Percentiles rank a stretch among this genome's conserved stretches.
Conservation (phyloP, 2,797 vertebrate genomes). For the Lindbergichthys nudifrons region DNA sequence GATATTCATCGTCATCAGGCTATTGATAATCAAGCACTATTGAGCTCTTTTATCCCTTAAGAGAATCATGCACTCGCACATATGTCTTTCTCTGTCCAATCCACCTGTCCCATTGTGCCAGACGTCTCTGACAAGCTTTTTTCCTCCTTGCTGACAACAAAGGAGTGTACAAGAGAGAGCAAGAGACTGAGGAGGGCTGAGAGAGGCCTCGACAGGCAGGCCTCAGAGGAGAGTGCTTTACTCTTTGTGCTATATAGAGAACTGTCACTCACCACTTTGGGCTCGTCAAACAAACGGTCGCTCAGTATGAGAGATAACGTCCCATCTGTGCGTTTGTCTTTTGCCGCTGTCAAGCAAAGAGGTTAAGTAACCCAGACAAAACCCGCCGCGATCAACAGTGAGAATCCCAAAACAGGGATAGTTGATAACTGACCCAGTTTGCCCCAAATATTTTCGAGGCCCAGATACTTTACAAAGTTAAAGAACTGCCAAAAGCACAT, state of each 20-base stretch:
- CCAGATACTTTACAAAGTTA: not conserved
- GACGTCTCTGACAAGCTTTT: constrained; percentile 63
- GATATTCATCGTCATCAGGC: constrained; percentile 69
- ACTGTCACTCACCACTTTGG: constrained; percentile 52
- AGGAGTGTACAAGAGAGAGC: constrained; percentile 46
- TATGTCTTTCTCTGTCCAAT: constrained; percentile 64
- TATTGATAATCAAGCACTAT: constrained; percentile 83
- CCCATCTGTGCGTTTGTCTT: constrained; percentile 34
- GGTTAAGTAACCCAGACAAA: constrained; percentile 32
- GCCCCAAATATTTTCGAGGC: constrained; percentile 18
- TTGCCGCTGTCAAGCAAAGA: constrained; percentile 9
- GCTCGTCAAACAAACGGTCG: constrained; percentile 36
- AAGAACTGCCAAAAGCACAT: constrained; percentile 15
- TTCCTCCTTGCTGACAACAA: constrained; percentile 48
- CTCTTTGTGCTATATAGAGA: constrained; percentile 48
- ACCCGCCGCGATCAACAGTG: not conserved
- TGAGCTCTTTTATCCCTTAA: constrained; percentile 76
- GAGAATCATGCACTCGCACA: constrained; percentile 52
- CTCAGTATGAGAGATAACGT: constrained; percentile 6
- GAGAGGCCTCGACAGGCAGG: constrained; percentile 44
- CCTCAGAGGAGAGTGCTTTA: constrained; percentile 44
- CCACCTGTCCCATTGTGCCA: constrained; percentile 76
- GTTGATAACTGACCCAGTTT: constrained; percentile 22
- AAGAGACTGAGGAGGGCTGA: constrained; percentile 32
- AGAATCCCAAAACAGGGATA: constrained; percentile 28